These are phyloP conservation scores for Drosophila prostipennis DNA, from an alignment of 2,888 invertebrate genomes.

Conservation along the genomic window DNA sequence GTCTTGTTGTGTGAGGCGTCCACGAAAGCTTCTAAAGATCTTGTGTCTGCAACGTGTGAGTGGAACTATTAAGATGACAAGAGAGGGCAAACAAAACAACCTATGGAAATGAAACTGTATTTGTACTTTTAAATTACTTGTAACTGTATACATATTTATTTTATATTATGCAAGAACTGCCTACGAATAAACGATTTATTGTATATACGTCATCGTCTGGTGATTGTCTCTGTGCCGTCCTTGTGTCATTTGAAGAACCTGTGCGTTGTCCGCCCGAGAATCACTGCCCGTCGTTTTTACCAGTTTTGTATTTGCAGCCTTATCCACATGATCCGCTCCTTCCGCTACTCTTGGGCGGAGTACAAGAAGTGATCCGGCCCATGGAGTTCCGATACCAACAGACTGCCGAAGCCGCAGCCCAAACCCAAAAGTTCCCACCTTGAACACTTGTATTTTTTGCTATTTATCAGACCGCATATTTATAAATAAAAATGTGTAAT, in stretches of 20 bases:
- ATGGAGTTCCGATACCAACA: constrained; percentile 20
- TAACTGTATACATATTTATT: constrained; percentile 80
- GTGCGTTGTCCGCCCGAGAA: neutral
- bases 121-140: constrained; percentile 80
- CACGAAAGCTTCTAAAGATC: constrained; percentile 28
- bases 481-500: constrained; percentile 44
- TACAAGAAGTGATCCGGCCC: constrained; percentile 59
- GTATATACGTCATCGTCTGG: constrained; percentile 64
- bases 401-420: constrained; percentile 15
- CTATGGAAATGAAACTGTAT: constrained; percentile 77
- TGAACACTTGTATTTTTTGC: constrained; percentile 27
- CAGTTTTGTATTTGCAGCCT: constrained; percentile 69
- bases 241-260: constrained; percentile 15
- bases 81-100: constrained; percentile 37
- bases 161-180: constrained; percentile 80
- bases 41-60: constrained; percentile 59
- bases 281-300: constrained; percentile 48
- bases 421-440: constrained; percentile 23
- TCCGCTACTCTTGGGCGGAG: constrained; percentile 76
- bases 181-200: constrained; percentile 80
- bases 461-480: constrained; percentile 37
- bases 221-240: constrained; percentile 28
- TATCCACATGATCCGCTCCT: constrained; percentile 77
- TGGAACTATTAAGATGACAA: constrained; percentile 54
- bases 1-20: constrained; percentile 27